Evolutionary conservation across 2,888 invertebrate genomes (phyloP), one percentile per base, ranked within the genome.

Genomic region (Bibio marci): DNA sequence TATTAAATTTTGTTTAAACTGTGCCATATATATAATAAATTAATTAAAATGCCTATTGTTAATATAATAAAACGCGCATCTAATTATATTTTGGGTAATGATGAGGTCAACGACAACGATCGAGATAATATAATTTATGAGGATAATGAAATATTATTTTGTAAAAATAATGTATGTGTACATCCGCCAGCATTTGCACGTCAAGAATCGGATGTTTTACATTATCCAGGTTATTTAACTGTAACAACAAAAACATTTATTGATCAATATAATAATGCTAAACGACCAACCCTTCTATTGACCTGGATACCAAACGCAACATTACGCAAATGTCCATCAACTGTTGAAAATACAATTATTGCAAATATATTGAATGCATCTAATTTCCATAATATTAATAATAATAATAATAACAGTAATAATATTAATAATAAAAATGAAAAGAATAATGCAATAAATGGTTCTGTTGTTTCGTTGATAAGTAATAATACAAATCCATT

Each of bases 141-240:
- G 56, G 82, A 86, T 61, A 85, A 85, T 53, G 86, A 86, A 65
- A 75, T 82, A 43, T 65, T 86, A 37, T 86, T 83, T 59, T 85
- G 86, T 63, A 95, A 94, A 65, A 95, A 95, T 59, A 94, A 95
- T 63, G 91, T 95, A 27, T 95, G 94, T 60, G 92, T 95, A 34
- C 94, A 95, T 66, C 91, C 92, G 6, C 87, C 90, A 35, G 80
- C 83, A 0, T 70, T 82, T 44, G 73, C 83, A 38, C 71, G 87
- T 36, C 80, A 81, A 49, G 81, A 82, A 50, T 72, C 80, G 39
- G 88, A 90, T 48, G 74, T 83, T 25, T 69, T 86, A 1, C 94
- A 94, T 54, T 83, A 88, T 62, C 92, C 92, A 3, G 94, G 73
- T 15, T 95, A 95, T 57, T 67, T 95, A 49, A 87, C 88, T 1